Percentiles rank a stretch among this genome's conserved stretches.
These are phyloP conservation scores for Andricus quercusramuli DNA, from an alignment of 2,888 invertebrate genomes.

Conservation along the genomic window DNA sequence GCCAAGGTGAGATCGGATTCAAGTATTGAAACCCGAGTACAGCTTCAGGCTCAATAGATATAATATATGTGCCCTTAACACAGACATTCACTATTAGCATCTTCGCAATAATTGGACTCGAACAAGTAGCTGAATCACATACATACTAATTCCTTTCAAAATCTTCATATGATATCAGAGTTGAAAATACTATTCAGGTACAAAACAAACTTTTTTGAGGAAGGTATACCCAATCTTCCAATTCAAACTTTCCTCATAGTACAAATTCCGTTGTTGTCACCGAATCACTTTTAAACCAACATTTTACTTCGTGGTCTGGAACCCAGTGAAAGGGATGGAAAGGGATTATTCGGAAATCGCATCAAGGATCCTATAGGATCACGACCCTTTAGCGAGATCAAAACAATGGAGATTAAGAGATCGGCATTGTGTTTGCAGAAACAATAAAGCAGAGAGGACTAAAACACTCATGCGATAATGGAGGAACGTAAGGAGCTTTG, in stretches of 20 bases:
- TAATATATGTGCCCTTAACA: conserved; percentile 30
- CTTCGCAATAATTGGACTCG: conserved; percentile 21
- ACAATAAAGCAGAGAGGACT: conserved; percentile 56
- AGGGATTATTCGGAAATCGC: conserved; percentile 53
- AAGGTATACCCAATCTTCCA: too few relatives aligned
- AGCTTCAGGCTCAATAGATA: conserved; percentile 13
- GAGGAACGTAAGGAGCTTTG: conserved; percentile 52
- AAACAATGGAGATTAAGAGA: conserved; percentile 48
- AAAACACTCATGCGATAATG: conserved; percentile 60
- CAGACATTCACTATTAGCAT: conserved; percentile 29
- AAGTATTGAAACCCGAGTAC: conserved; percentile 26
- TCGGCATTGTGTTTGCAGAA: conserved; percentile 61
- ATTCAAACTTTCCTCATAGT: background rate
- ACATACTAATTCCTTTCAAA: background rate
- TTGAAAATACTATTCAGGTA: background rate
- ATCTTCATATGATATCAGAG: background rate
- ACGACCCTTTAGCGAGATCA: conserved; percentile 44
- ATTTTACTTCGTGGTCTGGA: conserved; percentile 2
- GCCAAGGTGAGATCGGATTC: conserved; percentile 19
- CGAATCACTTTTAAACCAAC: background rate
- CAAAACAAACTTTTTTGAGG: background rate
- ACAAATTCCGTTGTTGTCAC: conserved; percentile 1
- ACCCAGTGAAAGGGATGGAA: conserved; percentile 42
- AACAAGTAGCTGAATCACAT: conserved; percentile 12
- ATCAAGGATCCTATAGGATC: conserved; percentile 50